A percentile compares a stretch with the other conserved stretches of the same genome.
These are phyloP conservation scores for Bellardia pandia DNA, from an alignment of 2,888 invertebrate species.

Conservation along the genomic window DNA sequence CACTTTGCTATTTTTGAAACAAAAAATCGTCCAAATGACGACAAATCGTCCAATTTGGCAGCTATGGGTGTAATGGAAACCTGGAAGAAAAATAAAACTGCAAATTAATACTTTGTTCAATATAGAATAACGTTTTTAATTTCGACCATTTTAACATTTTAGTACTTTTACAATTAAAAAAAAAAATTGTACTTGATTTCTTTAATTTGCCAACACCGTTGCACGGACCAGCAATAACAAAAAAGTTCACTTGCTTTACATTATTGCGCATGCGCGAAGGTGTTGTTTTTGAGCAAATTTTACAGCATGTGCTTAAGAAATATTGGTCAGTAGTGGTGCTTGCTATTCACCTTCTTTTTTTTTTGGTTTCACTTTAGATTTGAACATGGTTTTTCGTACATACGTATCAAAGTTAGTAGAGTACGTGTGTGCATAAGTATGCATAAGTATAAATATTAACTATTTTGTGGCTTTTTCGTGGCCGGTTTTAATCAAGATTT, in stretches of 20 bases:
- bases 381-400: slow-evolving; percentile 7
- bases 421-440: slow-evolving; percentile 5
- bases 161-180: background rate
- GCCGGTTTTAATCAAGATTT: slow-evolving; percentile 73
- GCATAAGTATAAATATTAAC: slow-evolving; percentile 14
- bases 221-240: slow-evolving; percentile 24
- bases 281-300: slow-evolving; percentile 62
- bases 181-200: slow-evolving; percentile 1
- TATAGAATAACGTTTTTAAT: too few species aligned
- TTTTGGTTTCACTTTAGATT: slow-evolving; percentile 7
- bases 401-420: too few species aligned
- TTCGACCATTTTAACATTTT: too few species aligned
- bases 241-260: slow-evolving; percentile 70
- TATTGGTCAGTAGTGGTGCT: slow-evolving; percentile 58
- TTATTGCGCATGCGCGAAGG: slow-evolving; percentile 73
- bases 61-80: too few species aligned
- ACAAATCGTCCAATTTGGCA: too few species aligned
- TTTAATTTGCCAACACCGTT: background rate
- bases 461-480: slow-evolving; percentile 66
- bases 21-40: too few species aligned
- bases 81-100: too few species aligned
- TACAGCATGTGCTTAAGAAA: slow-evolving; percentile 56
- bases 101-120: too few species aligned
- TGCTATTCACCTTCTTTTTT: slow-evolving; percentile 66
- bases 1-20: too few species aligned